phyloP scores from a whole-genome alignment of 2,888 invertebrate species.

The Phortica magna region DNA sequence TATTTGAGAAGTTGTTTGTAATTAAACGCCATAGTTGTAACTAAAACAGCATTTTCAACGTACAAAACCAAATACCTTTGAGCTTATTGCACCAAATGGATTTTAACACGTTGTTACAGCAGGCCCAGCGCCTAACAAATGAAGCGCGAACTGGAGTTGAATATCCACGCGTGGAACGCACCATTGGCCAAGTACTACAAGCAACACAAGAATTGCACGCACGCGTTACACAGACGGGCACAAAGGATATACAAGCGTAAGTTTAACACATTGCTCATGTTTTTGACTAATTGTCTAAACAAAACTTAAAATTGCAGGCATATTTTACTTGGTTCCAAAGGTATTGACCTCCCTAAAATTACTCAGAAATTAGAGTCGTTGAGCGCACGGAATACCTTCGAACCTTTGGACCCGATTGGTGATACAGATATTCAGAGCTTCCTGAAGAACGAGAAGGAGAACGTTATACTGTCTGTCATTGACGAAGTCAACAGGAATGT shows the following conservation, averaged over 20 bases:
- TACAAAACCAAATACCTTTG: not conserved
- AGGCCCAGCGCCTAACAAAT: slow-evolving; percentile 94
- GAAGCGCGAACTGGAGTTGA: slow-evolving; percentile 93
- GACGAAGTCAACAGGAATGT: slow-evolving; percentile 93
- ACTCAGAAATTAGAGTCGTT: slow-evolving; percentile 93
- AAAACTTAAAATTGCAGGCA: slow-evolving; percentile 81
- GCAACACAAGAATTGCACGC: slow-evolving; percentile 93
- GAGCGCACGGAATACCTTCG: slow-evolving; percentile 90
- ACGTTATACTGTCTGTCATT: slow-evolving; percentile 93
- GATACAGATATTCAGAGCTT: slow-evolving; percentile 95
- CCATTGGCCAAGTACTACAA: slow-evolving; percentile 93
- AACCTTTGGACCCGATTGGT: slow-evolving; percentile 92
- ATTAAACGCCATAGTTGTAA: too few species aligned
- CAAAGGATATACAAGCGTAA: slow-evolving; percentile 94
- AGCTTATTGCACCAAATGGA: slow-evolving; percentile 78
- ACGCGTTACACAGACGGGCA: slow-evolving; percentile 89
- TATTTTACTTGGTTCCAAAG: slow-evolving; percentile 92
- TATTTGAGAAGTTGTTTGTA: too few species aligned
- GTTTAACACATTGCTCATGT: slow-evolving; percentile 32
- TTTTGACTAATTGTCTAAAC: not conserved
- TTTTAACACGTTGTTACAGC: slow-evolving; percentile 91
- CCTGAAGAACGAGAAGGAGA: slow-evolving; percentile 94
- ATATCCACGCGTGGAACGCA: slow-evolving; percentile 90
- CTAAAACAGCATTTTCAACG: too few species aligned
- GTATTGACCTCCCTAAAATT: slow-evolving; percentile 95